Evolutionary conservation across 2,888 invertebrate species (phyloP), one percentile per base, ranked within the genome.

Genomic region (Cheilosia scutellata): DNA sequence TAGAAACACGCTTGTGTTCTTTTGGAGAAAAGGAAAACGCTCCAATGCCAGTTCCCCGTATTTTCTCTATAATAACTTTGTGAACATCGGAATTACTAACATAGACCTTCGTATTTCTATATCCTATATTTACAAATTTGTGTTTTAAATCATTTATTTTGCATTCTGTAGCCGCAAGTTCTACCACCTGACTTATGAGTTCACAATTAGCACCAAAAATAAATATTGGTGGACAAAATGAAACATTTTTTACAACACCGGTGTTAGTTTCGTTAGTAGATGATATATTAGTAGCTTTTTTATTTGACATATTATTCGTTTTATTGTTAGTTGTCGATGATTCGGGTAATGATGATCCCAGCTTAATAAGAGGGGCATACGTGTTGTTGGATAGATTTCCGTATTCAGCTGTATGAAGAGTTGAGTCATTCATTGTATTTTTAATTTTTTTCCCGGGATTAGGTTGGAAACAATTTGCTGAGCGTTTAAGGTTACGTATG

Each of bases 141-240:
- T 68, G 20, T n/a, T 31, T 9, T 40, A 53, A n/a, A 42, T 20
- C 20, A 44, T 31, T 57, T 31, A 70, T 27, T 33, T 70, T 55
- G 7, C 57, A 57, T 57, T 70, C 47, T 33, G 9, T 1, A 2
- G 68, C 55, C 4, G 68, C 53, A 62, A 62, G 62, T 2, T 53
- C 51, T 40, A 72, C 11, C 47, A 72, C 27, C 7, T 71, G 49
- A 40, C 37, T 9, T 27, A 71, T 71, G 11, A 71, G 11, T 13
- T 2, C 3, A 20, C 57, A 68, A 11, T 68, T 68, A 5, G 68
- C 68, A 20, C 55, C 68, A 60, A 71, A 71, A 25, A 71, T n/a
- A 25, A 71, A 71, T 4, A 51, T 60, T 5, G 49, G 71, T 9
- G 71, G 58, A 7, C 58, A 60, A 16, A 40, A 58, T 20, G 29